phyloP scores from a whole-genome alignment of 2,113 vertebrate genomes.

The Cebidichthys violaceus region DNA sequence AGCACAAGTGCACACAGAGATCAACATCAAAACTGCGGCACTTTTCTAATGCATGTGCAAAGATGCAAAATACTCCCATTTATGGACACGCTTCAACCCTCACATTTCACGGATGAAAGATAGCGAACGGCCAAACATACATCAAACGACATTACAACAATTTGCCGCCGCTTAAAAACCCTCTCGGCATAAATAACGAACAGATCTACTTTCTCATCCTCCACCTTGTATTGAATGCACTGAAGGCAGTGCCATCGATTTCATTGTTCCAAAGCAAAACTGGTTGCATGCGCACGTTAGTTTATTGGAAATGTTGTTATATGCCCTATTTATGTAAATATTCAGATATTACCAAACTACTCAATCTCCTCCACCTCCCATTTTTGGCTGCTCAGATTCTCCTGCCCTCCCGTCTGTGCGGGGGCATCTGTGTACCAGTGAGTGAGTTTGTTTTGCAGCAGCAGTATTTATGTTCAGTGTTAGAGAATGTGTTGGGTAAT shows the following conservation, averaged over 20 bases:
- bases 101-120: conserved; percentile 44
- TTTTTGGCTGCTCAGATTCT: conserved; percentile 13
- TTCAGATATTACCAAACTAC: conserved; percentile 44
- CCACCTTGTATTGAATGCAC: conserved; percentile 8
- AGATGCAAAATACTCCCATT: conserved; percentile 53
- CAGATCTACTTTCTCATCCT: conserved; percentile 55
- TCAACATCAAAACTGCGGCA: not conserved
- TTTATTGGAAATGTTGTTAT: conserved; percentile 58
- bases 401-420: conserved; percentile 10
- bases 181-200: conserved; percentile 66
- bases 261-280: conserved; percentile 45
- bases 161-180: conserved; percentile 40
- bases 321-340: conserved; percentile 52
- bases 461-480: conserved; percentile 62
- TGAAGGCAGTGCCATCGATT: conserved; percentile 26
- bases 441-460: conserved; percentile 27
- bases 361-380: conserved; percentile 27
- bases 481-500: conserved; percentile 62
- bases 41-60: conserved; percentile 15
- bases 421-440: conserved; percentile 44
- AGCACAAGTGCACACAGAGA: not conserved
- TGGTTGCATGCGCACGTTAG: conserved; percentile 42
- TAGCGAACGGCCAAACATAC: conserved; percentile 36
- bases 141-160: conserved; percentile 61
- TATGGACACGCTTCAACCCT: conserved; percentile 37